Conservation (phyloP, 2,888 invertebrate genomes). For the Eupithecia subumbrata region DNA sequence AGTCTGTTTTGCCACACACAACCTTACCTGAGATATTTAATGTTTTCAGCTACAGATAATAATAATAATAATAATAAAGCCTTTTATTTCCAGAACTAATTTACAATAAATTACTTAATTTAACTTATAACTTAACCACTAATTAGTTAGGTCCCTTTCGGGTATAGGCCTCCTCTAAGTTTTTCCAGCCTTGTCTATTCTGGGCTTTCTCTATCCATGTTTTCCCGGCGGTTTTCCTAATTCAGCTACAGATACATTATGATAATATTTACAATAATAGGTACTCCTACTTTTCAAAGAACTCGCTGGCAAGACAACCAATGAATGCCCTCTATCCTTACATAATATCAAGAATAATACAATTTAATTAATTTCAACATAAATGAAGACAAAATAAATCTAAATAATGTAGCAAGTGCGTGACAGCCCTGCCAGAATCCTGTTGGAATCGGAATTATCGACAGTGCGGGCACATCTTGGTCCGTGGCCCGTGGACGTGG, state of each 20-base stretch:
- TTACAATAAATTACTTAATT: too few relatives aligned
- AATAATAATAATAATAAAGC: too few relatives aligned
- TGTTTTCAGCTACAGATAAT: neutral
- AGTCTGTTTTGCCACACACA: neutral
- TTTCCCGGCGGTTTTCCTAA: too few relatives aligned
- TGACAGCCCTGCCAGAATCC: conserved; percentile 29
- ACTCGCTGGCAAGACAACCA: neutral
- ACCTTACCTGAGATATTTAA: neutral
- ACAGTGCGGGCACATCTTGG: conserved; percentile 59
- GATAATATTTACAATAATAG: neutral
- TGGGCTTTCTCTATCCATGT: too few relatives aligned
- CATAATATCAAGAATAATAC: neutral
- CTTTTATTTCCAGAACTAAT: too few relatives aligned
- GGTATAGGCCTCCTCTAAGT: too few relatives aligned
- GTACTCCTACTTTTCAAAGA: neutral
- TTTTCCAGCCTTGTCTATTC: too few relatives aligned
- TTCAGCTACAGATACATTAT: too few relatives aligned
- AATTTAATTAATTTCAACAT: too few relatives aligned
- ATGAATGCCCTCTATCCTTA: neutral
- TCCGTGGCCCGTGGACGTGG: too few relatives aligned
- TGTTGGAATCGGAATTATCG: conserved; percentile 31
- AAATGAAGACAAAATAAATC: neutral
- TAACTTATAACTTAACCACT: too few relatives aligned
- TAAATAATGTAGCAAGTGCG: neutral
- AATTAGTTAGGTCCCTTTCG: too few relatives aligned